Percentiles rank a stretch among this genome's conserved stretches.
These are phyloP conservation scores for Brachypodius melanocephalos DNA, from an alignment of 2,113 vertebrate genomes.

Conservation along the genomic window DNA sequence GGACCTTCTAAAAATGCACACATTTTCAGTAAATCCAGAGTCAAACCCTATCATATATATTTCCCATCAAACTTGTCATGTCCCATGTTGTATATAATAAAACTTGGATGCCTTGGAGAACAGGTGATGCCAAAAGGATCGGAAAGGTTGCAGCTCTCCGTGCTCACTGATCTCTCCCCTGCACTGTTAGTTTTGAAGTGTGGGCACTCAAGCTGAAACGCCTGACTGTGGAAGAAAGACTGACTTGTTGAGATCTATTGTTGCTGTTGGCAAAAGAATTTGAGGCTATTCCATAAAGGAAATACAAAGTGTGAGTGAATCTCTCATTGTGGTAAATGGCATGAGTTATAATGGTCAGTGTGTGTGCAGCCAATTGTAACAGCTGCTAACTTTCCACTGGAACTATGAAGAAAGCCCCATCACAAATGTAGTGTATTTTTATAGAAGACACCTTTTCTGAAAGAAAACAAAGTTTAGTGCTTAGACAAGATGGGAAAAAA, in stretches of 20 bases:
- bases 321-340: background rate
- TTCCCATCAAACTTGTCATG: background rate
- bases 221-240: background rate
- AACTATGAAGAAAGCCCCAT: background rate
- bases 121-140: background rate
- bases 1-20: background rate
- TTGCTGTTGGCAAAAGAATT: constrained; percentile 17
- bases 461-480: background rate
- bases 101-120: background rate
- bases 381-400: background rate
- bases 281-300: background rate
- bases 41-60: background rate
- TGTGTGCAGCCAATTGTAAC: background rate
- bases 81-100: background rate
- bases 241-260: constrained; percentile 6
- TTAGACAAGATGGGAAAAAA: background rate
- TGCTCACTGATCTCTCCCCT: background rate
- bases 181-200: background rate
- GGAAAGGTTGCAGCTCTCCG: background rate
- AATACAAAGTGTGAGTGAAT: background rate
- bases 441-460: background rate
- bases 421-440: background rate
- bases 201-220: background rate
- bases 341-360: background rate
- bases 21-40: background rate